Base-by-base conservation (phyloP, 2,113 vertebrate genomes). In the Eptesicus fuscus region DNA sequence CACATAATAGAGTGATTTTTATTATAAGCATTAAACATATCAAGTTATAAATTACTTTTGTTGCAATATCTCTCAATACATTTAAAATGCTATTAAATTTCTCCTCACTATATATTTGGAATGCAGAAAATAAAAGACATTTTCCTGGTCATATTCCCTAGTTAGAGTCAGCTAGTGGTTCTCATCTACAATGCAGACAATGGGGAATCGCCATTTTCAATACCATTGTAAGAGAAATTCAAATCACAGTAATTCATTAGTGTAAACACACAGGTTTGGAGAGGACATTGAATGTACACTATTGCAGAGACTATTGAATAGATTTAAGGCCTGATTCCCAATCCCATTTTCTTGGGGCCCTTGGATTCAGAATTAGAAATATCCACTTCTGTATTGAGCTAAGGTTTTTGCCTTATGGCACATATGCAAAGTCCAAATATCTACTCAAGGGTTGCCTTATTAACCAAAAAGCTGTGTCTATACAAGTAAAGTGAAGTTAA, bases 21-120 rank as follows among this genome's bases (percentile, higher is more conserved):
- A 88, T 91, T 90, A 90, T 79, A 80, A 91, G 44, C 16, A 87
- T 77, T 37, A 91, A 77, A 87, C 37, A 53, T 6, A 85, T 59
- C 16, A 85, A 78, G 7, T 74, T 94, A 42, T 76, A 82, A 88
- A 74, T 96, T 95, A 83, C 18, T 73, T 95, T 87, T 91, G 35
- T 65, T 93, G 78, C 11, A n/a, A 22, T 69, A 73, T 84, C 61
- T 97, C 37, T 78, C 35, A 83, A 65, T 37, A 74, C 69, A 87
- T 12, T 80, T 88, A 69, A 92, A 95, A 70, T 71, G 7, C 13
- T 94, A 78, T 84, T 44, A 79, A 90, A 91, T 91, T 94, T 8
- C 35, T 82, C 71, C 32, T 74, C 5, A 30, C 16, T 79, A 74
- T 51, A 32, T 6, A 85, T 78, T 76, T 86, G 28, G 42, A 69